Base-by-base conservation (phyloP, 2,888 invertebrate species). In the Margaritifera margaritifera region DNA sequence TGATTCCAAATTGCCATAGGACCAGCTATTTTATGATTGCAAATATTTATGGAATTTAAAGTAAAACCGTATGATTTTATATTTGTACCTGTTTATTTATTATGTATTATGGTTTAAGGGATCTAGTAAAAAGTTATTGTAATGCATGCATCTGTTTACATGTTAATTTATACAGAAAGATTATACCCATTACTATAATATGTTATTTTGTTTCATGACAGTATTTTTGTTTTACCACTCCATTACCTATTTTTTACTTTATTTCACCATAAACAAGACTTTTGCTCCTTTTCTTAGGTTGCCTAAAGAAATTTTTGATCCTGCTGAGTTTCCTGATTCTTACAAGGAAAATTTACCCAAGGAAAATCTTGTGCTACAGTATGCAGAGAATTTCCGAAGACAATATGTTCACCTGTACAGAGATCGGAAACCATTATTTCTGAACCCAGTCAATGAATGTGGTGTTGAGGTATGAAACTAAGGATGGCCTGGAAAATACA, bases 331-430 rank as follows among this genome's bases (percentile, higher is more conserved):
- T 76, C 87, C 88, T 58, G 74, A 83, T 42, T 86, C 85, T 18
- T 90, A 90, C 75, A 87, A 86, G 68, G 85, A 87, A 68, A 90
- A 90, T 72, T 71, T 82, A 22, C 83, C 85, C 22, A 89, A 89
- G 77, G 90, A 90, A 77, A 84, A 86, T 66, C 72, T 89, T 52
- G 84, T 89, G 3, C 75, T 90, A 52, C 84, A 86, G 65, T 90
- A 86, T 86, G 88, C 88, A 54, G 90, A 90, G 66, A 90, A 90
- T 78, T 90, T 90, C 77, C 71, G 88, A n/a, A 74, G 87, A 27
- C 90, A 90, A 75, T 90, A 89, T 85, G 85, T 88, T 18, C 88
- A 89, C 74, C 78, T 90, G 25, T 90, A 90, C 71, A 68, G 87
- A 51, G 89, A 90, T 71, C 81, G 90, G 58, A 90, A 89, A 68